Percentiles rank a stretch among this genome's conserved stretches.
Evolutionary conservation across 2,888 invertebrate genomes (phyloP).

Genomic region (Panzeria rudis): DNA sequence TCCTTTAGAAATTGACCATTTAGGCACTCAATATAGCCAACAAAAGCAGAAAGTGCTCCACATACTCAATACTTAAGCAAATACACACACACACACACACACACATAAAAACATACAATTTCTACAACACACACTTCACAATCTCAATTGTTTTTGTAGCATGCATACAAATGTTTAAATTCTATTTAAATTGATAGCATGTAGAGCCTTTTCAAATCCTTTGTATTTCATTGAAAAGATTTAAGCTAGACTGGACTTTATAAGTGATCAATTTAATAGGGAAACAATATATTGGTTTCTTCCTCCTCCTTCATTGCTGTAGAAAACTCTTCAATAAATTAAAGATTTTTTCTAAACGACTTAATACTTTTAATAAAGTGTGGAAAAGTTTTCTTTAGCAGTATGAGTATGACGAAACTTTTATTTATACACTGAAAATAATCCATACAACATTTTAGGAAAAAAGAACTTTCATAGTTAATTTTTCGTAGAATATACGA

Average conservation of each 20-base stretch:
- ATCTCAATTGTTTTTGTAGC: slow-evolving; percentile 5
- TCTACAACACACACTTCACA: not conserved
- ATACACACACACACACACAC: not conserved
- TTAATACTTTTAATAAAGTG: slow-evolving; percentile 71
- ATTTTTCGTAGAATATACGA: too few relatives aligned
- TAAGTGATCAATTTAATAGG: slow-evolving; percentile 83
- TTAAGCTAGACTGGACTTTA: slow-evolving; percentile 74
- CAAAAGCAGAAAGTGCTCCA: slow-evolving; percentile 29
- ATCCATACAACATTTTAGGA: too few relatives aligned
- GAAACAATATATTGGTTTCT: slow-evolving; percentile 82
- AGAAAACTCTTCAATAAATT: slow-evolving; percentile 59
- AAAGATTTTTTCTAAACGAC: slow-evolving; percentile 41
- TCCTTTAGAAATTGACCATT: slow-evolving; percentile 62
- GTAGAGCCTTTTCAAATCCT: slow-evolving; percentile 26
- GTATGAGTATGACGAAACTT: slow-evolving; percentile 45
- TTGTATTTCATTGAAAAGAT: slow-evolving; percentile 11
- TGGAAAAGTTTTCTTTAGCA: slow-evolving; percentile 21
- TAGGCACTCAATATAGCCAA: slow-evolving; percentile 14
- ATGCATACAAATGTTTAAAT: not conserved
- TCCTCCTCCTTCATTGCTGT: not conserved
- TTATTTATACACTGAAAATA: too few relatives aligned
- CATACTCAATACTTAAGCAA: not conserved
- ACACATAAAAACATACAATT: not conserved
- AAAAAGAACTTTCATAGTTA: too few relatives aligned
- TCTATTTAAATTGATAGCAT: slow-evolving; percentile 18